Conservation (phyloP, 2,888 invertebrate genomes). For the Oligia strigilis region DNA sequence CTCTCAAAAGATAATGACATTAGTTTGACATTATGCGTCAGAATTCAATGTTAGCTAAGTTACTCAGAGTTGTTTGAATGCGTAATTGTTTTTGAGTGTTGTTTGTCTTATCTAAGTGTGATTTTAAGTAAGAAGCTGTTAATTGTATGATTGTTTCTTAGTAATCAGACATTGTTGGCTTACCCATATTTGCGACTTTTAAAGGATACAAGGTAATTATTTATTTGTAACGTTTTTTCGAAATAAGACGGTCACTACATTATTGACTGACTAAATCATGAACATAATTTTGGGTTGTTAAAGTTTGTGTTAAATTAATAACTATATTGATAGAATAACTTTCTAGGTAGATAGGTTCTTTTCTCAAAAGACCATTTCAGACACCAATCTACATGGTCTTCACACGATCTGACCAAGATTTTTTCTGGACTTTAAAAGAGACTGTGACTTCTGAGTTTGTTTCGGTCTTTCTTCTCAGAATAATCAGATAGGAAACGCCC, state of each 20-base stretch:
- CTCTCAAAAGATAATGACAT: not conserved
- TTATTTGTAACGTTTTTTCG: not conserved
- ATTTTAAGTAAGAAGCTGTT: slow-evolving; percentile 50
- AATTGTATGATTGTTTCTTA: slow-evolving; percentile 60
- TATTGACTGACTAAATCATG: not conserved
- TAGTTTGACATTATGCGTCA: slow-evolving; percentile 43
- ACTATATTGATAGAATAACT: no score
- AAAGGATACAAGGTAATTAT: not conserved
- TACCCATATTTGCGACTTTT: slow-evolving; percentile 12
- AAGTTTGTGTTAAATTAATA: not conserved
- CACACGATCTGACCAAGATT: no score
- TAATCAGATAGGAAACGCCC: no score
- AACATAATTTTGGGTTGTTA: not conserved
- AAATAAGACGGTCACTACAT: not conserved
- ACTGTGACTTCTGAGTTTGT: no score
- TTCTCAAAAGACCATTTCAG: no score
- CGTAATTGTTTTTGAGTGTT: slow-evolving; percentile 43
- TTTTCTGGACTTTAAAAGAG: no score
- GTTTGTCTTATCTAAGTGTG: slow-evolving; percentile 53
- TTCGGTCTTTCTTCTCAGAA: no score
- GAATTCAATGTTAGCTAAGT: slow-evolving; percentile 33
- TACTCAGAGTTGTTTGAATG: slow-evolving; percentile 19
- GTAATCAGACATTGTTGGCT: slow-evolving; percentile 23
- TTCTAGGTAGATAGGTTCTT: no score
- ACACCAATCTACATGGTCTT: no score